Conservation (phyloP, 2,797 vertebrate species). For the Scyliorhinus canicula region DNA sequence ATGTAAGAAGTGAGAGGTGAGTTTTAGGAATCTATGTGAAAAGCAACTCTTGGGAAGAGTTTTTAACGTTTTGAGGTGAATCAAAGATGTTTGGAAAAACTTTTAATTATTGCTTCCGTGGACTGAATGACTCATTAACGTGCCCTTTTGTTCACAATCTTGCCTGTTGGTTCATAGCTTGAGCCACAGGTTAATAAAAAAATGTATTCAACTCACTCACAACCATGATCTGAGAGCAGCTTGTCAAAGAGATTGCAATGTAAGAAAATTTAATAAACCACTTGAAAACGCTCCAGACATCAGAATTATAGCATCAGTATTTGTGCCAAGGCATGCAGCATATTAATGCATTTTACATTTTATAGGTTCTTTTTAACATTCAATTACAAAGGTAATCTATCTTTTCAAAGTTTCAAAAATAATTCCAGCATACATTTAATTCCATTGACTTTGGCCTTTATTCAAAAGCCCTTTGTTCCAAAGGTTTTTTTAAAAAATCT, state of each 20-base stretch:
- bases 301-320: background rate
- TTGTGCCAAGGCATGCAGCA: background rate
- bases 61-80: background rate
- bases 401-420: constrained; percentile 4
- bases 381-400: background rate
- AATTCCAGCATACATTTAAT: background rate
- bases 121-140: background rate
- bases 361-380: background rate
- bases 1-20: background rate
- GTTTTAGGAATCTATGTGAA: background rate
- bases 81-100: background rate
- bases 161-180: background rate
- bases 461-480: background rate
- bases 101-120: background rate
- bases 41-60: background rate
- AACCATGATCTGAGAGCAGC: background rate
- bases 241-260: too few species aligned
- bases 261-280: constrained; percentile 13
- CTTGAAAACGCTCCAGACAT: background rate
- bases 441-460: background rate
- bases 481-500: background rate
- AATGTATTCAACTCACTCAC: background rate
- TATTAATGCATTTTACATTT: constrained; percentile 1
- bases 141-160: background rate
- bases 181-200: background rate